Conservation (phyloP, 37 sponge, comb jelly and placozoan genomes). For the Hexactinellida sp. region DNA sequence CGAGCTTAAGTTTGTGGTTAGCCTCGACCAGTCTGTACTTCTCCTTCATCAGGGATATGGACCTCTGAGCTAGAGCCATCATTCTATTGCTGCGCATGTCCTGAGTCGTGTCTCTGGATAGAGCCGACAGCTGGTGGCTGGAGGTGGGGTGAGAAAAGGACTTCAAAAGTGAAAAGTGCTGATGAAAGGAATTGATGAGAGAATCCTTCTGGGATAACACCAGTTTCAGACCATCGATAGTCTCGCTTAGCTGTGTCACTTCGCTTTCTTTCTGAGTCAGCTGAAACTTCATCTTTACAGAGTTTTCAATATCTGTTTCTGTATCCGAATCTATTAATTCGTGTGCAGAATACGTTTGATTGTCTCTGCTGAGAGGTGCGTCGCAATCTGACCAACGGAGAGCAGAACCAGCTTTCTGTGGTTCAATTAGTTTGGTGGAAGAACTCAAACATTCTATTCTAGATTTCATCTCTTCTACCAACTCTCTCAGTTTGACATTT, state of each 20-base stretch:
- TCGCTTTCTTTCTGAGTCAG: background rate
- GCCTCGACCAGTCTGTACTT: background rate
- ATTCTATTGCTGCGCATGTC: background rate
- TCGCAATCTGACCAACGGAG: background rate
- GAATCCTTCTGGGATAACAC: background rate
- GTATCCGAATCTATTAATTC: background rate
- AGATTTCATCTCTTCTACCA: background rate
- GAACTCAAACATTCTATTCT: background rate
- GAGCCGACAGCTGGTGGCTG: background rate
- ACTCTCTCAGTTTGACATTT: background rate
- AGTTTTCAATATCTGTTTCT: background rate
- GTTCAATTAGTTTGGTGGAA: background rate
- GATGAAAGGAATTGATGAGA: background rate
- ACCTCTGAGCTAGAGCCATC: background rate
- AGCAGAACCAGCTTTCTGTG: background rate
- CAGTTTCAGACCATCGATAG: background rate
- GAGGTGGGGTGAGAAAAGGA: background rate
- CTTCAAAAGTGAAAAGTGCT: background rate
- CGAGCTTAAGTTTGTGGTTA: background rate
- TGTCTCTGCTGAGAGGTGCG: background rate
- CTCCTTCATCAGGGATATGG: background rate
- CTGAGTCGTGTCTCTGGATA: background rate
- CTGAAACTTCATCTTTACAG: background rate
- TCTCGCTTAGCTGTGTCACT: background rate
- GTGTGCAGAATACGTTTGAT: background rate